A percentile compares a stretch with the other conserved stretches of the same genome.
Evolutionary conservation across 1,140 invertebrate genomes (phyloP).

Genomic region (Eupristina koningsbergeri): DNA sequence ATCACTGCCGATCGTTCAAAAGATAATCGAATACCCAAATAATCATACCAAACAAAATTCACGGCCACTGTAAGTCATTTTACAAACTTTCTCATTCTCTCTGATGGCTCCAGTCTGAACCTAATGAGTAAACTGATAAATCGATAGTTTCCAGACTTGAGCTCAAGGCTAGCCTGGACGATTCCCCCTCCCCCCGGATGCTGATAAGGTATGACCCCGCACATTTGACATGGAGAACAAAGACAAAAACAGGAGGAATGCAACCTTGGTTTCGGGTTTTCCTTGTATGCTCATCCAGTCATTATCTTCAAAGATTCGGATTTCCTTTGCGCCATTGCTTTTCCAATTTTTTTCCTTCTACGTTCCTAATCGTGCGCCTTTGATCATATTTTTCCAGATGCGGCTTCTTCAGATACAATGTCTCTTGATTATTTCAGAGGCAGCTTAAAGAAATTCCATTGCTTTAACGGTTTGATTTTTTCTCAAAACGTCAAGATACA

Average conservation of each 20-base stretch:
- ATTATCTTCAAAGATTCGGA: background rate
- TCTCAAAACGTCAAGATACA: too few relatives aligned
- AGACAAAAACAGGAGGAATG: background rate
- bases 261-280: background rate
- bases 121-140: conserved; percentile 61
- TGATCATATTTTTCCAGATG: background rate
- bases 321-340: background rate
- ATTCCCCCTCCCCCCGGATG: too few relatives aligned
- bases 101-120: too few relatives aligned
- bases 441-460: too few relatives aligned
- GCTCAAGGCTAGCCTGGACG: too few relatives aligned
- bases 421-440: background rate
- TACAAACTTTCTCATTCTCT: too few relatives aligned
- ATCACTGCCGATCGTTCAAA: background rate
- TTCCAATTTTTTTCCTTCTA: background rate
- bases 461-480: too few relatives aligned
- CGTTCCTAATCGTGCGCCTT: background rate
- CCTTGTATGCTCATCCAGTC: background rate
- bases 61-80: conserved; percentile 46
- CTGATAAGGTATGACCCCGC: too few relatives aligned
- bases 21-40: conserved; percentile 62
- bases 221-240: background rate
- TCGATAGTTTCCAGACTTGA: conserved; percentile 62
- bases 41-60: conserved; percentile 59
- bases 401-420: too few relatives aligned